Conservation (phyloP, 2,113 vertebrate species). For the Corydoras sp. region DNA sequence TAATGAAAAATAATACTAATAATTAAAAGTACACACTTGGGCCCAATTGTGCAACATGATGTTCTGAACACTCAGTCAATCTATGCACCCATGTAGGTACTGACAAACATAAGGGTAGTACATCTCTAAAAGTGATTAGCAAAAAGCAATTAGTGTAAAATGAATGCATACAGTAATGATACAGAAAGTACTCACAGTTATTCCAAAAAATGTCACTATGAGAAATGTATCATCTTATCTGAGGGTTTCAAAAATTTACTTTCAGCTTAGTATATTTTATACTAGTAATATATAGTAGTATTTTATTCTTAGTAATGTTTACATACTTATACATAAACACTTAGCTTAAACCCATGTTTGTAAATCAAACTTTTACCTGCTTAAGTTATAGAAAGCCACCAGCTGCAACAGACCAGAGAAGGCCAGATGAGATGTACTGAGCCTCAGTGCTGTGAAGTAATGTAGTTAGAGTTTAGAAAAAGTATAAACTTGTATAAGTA, state of each 20-base stretch:
- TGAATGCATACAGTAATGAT: too few species aligned
- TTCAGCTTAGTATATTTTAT: too few species aligned
- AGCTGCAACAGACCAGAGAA: slow-evolving; percentile 73
- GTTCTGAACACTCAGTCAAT: slow-evolving; percentile 31
- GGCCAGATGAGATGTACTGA: slow-evolving; percentile 68
- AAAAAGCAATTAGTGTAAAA: neutral
- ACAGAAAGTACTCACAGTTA: too few species aligned
- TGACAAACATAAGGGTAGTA: slow-evolving; percentile 67
- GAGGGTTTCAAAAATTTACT: too few species aligned
- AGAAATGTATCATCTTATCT: too few species aligned
- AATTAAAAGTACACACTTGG: slow-evolving; percentile 53
- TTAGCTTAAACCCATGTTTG: too few species aligned
- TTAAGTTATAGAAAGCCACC: slow-evolving; percentile 73
- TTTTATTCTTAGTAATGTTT: too few species aligned
- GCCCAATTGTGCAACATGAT: slow-evolving; percentile 48
- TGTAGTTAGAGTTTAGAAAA: neutral
- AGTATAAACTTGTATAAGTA: slow-evolving; percentile 36
- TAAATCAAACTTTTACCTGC: slow-evolving; percentile 62
- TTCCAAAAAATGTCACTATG: too few species aligned
- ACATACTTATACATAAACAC: too few species aligned
- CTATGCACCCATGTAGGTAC: slow-evolving; percentile 57
- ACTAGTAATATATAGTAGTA: too few species aligned
- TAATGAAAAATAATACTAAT: neutral
- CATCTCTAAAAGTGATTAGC: slow-evolving; percentile 62
- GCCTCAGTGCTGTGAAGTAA: slow-evolving; percentile 58